Base-by-base conservation (phyloP, 2,113 vertebrate genomes). In the Myocastor coypus region DNA sequence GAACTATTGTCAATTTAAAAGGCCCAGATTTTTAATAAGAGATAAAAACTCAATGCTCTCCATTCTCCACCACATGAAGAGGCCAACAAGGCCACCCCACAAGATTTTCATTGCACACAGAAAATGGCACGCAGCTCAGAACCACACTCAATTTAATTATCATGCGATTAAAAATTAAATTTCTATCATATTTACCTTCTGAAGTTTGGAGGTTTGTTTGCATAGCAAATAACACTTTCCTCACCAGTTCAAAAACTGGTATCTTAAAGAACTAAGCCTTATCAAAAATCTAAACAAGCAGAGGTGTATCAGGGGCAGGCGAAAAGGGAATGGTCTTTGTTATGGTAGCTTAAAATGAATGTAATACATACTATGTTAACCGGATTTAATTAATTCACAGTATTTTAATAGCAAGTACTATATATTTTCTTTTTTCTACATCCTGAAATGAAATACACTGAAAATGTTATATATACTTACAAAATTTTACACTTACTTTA, bases 91-190 rank as follows among this genome's bases (percentile, higher is more conserved):
- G 20, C 32, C 28, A 22, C 9, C 64, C 32, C 28, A 22, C 9
- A 80, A 40, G n/a, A 85, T 50, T 40, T 40, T 34, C 46, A 84
- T 9, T 66, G 10, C 28, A 52, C 22, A 69, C 8, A 81, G 46
- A 80, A 80, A 89, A 73, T 1, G 32, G 46, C 7, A 55, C 10
- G 24, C 22, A 78, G 50, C 78, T 32, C 24, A 64, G 50, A 84
- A 64, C 28, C 4, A 81, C 7, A 11, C 40, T 80, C n/a, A 86
- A 78, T 34, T 55, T 14, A 83, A 52, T 28, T 83, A 37, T 40
- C 63, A 85, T 2, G 13, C 63, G 22, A 81, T 28, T 89, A 92
- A 92, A 93, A 80, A 73, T 24, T 92, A 89, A 59, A 89, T 85
- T 80, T 89, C n/a, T 86, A 66, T 69, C 81, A 50, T 85, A 84